Evolutionary conservation across 2,797 vertebrate species (phyloP), one percentile per base, ranked within the genome.

Genomic region (Coregonus sp.): DNA sequence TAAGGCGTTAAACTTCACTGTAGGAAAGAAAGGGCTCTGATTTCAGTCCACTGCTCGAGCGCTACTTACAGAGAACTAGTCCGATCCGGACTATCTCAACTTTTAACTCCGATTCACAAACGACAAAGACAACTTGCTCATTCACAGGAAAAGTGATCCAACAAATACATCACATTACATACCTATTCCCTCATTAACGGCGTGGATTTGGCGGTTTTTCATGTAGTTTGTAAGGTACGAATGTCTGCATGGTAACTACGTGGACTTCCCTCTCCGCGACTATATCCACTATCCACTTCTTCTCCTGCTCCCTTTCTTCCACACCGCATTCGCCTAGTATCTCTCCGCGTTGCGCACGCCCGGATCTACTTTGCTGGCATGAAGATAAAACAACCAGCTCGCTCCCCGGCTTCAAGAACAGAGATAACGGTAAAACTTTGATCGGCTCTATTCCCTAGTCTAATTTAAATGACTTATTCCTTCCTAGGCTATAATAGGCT

Each of bases 361-460:
- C 91, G 94, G 95, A 93, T 93, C 94, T 95, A 95, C 93, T 95
- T 95, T 76, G 76, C 81, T 86, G 89, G 87, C 85, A 90, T 80
- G 86, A 76, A 79, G 77, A 86, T 83, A 66, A 84, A 87, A 87
- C 67, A 82, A 76, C 74, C 74, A 47, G 40, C 82, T 79, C 70
- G 59, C 80, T 78, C 75, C 67, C 78, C 47, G 59, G 35, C 77
- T 76, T 68, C 52, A 18, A 31, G 40, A 80, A 85, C 73, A 79
- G 74, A 18, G 61, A 80, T 52, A 79, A 76, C 70, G 6, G 54
- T 25, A 35, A 35, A 15, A 16, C 77, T 77, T 76, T 75, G 61
- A 85, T 35, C 40, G 47, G 29, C 66, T 31, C 40, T 33, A 68
- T 68, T 16, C 33, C 66, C 66, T 68, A 35, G 29, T 33, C 33